These are phyloP conservation scores for Malacoraja senta DNA, from an alignment of 2,797 vertebrate genomes.

Conservation along the genomic window DNA sequence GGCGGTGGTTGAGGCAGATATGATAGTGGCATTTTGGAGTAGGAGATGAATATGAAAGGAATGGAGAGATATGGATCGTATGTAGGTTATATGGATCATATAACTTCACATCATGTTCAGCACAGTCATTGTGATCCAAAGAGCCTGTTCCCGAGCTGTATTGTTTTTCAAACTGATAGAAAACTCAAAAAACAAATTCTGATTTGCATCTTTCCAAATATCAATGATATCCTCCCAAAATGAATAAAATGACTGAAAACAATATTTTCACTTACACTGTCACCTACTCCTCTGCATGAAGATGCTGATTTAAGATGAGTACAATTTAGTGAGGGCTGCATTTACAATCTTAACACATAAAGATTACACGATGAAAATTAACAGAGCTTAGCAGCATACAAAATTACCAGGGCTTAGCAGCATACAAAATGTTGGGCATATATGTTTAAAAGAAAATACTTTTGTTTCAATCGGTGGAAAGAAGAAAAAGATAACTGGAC, in stretches of 20 bases:
- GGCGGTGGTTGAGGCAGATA: too few species aligned
- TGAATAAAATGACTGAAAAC: not conserved
- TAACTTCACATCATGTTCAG: too few species aligned
- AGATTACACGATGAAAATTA: not conserved
- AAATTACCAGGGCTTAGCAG: not conserved
- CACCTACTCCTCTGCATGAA: not conserved
- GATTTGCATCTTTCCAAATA: not conserved
- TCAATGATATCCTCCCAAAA: not conserved
- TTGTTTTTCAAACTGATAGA: not conserved
- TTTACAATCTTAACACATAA: not conserved
- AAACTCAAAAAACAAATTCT: not conserved
- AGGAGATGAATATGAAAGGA: too few species aligned
- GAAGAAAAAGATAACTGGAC: not conserved
- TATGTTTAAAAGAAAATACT: not conserved
- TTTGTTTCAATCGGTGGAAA: not conserved
- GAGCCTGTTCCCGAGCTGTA: too few species aligned
- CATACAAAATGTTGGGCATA: not conserved
- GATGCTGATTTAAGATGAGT: not conserved
- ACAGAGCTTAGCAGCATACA: not conserved
- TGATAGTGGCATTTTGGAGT: too few species aligned
- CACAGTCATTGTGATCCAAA: too few species aligned
- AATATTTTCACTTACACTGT: not conserved
- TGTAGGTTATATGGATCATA: too few species aligned
- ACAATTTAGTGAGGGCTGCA: not conserved
- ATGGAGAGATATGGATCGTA: too few species aligned